These are phyloP conservation scores for Lacanobia oleracea DNA, from an alignment of 2,888 invertebrate genomes.

Conservation along the genomic window DNA sequence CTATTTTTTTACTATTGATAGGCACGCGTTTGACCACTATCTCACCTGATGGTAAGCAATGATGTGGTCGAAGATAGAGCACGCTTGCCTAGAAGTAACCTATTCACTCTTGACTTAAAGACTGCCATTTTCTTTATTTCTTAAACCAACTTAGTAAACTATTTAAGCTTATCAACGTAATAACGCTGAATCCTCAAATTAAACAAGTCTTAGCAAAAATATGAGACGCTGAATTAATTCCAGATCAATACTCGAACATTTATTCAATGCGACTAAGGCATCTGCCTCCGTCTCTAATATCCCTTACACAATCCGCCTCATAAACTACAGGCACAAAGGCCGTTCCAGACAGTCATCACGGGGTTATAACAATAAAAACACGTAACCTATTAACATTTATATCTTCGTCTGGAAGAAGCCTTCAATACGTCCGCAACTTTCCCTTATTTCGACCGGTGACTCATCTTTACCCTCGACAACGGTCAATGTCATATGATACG, in stretches of 20 bases:
- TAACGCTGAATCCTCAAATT: too few relatives aligned
- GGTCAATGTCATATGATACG: constrained; percentile 79
- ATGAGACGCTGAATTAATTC: constrained; percentile 1
- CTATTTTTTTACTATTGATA: too few relatives aligned
- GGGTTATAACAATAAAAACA: constrained; percentile 59
- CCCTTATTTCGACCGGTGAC: constrained; percentile 64
- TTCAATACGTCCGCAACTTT: constrained; percentile 53
- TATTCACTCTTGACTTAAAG: too few relatives aligned
- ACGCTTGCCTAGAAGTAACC: too few relatives aligned
- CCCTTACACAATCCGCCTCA: constrained; percentile 34
- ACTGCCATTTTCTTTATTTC: too few relatives aligned
- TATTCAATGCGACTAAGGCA: background rate
- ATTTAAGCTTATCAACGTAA: too few relatives aligned
- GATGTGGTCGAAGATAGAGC: too few relatives aligned
- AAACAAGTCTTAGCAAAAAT: background rate
- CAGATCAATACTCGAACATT: constrained; percentile 25
- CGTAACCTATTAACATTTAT: constrained; percentile 59
- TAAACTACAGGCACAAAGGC: constrained; percentile 50
- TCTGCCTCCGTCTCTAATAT: constrained; percentile 26
- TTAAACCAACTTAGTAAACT: too few relatives aligned
- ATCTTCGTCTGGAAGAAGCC: constrained; percentile 61
- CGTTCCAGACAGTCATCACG: constrained; percentile 45
- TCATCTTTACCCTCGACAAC: constrained; percentile 70
- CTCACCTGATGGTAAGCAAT: too few relatives aligned
- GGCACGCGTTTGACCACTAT: too few relatives aligned